Evolutionary conservation across 2,888 invertebrate genomes (phyloP).

Genomic region (Meghimatium bilineatum): DNA sequence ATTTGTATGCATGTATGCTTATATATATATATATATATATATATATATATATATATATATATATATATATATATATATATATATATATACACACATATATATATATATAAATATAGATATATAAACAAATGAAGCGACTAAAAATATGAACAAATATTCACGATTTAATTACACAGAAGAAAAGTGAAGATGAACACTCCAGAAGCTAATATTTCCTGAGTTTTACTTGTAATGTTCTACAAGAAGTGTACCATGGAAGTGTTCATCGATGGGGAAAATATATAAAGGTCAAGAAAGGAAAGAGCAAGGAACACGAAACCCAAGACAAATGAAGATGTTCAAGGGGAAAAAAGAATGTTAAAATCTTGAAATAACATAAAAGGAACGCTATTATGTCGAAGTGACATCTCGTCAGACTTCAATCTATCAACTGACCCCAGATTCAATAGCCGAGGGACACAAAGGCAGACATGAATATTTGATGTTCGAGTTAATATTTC

Average conservation of each 20-base stretch:
- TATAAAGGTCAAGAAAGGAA: slow-evolving; percentile 16
- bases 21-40: too few relatives aligned
- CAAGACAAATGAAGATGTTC: slow-evolving; percentile 23
- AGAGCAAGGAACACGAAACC: slow-evolving; percentile 13
- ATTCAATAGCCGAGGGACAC: slow-evolving; percentile 5
- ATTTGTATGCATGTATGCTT: too few relatives aligned
- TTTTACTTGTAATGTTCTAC: background rate
- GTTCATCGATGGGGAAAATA: background rate
- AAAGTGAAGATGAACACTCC: background rate
- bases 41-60: too few relatives aligned
- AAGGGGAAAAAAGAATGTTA: background rate
- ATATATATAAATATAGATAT: too few relatives aligned
- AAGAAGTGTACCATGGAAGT: background rate
- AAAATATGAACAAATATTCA: background rate
- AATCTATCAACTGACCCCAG: background rate
- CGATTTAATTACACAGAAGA: background rate
- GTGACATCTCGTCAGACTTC: background rate
- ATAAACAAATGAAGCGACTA: too few relatives aligned
- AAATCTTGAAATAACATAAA: background rate
- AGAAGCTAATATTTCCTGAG: background rate
- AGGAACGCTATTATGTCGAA: background rate
- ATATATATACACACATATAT: too few relatives aligned
- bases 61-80: too few relatives aligned
- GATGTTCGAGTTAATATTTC: background rate
- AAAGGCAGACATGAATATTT: background rate